Conservation (phyloP, 23 tunicate species). For the Ascidia mentula region DNA sequence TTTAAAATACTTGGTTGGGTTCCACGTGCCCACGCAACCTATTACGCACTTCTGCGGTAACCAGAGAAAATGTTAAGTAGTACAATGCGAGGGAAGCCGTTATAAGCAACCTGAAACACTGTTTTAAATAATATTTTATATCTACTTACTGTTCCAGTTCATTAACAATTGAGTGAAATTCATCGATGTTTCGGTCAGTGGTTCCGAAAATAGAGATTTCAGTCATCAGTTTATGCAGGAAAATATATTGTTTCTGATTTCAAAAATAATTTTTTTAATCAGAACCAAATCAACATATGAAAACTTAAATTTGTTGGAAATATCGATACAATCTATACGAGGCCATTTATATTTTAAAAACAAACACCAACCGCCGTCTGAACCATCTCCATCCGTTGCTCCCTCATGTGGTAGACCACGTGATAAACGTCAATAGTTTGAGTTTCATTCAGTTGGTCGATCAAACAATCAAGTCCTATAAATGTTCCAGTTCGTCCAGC, state of each 20-base stretch:
- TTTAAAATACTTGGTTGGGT: too few species aligned
- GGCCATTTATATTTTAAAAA: neutral
- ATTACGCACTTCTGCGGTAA: too few species aligned
- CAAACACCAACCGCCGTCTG: neutral
- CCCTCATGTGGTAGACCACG: neutral
- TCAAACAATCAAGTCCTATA: neutral
- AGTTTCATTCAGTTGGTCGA: neutral
- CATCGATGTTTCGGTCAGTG: conserved; percentile 14
- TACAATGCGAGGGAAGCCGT: too few species aligned
- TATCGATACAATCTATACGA: too few species aligned
- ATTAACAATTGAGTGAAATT: neutral
- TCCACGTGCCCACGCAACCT: too few species aligned
- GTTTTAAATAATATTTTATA: too few species aligned
- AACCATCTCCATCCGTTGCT: neutral
- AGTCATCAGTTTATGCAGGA: conserved; percentile 33
- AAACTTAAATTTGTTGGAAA: neutral
- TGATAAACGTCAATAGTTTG: neutral
- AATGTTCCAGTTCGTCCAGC: neutral
- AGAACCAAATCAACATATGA: neutral
- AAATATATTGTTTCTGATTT: conserved; percentile 43
- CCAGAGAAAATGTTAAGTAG: too few species aligned
- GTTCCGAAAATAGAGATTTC: conserved; percentile 29
- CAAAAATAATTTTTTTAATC: neutral
- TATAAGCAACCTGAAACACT: too few species aligned
- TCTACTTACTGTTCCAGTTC: neutral